These are phyloP conservation scores for Cheilosia soror DNA, from an alignment of 2,888 invertebrate species.

Conservation along the genomic window DNA sequence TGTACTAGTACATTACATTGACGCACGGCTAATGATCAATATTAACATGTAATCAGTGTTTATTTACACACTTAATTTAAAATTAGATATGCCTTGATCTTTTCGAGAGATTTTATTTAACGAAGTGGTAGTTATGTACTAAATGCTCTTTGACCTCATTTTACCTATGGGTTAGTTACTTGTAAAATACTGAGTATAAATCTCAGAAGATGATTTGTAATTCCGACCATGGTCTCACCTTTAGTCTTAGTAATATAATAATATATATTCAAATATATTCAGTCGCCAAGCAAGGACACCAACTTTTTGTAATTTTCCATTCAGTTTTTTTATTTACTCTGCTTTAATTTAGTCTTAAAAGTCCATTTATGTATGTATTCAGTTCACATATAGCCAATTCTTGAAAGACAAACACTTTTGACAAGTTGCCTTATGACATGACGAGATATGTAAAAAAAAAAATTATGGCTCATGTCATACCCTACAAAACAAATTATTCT, in stretches of 20 bases:
- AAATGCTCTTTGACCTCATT: not conserved
- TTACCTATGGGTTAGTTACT: not conserved
- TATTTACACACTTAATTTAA: conserved; percentile 1
- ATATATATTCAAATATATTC: conserved; percentile 13
- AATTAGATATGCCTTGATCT: conserved; percentile 22
- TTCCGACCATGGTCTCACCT: conserved; percentile 2
- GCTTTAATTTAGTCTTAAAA: not conserved
- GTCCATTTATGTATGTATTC: not conserved
- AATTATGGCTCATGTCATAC: not conserved
- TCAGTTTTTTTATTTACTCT: not conserved
- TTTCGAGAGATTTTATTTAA: not conserved
- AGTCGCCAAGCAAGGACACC: not conserved
- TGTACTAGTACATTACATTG: not conserved
- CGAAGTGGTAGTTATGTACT: not conserved
- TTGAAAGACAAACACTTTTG: not conserved
- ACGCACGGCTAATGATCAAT: not conserved
- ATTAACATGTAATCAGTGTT: not conserved
- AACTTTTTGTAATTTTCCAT: not conserved
- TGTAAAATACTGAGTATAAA: no score
- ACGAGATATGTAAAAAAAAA: not conserved
- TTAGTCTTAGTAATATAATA: not conserved
- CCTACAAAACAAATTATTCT: not conserved
- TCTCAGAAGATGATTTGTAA: not conserved
- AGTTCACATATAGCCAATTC: not conserved
- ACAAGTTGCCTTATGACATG: not conserved